Evolutionary conservation across 2,888 invertebrate genomes (phyloP).

Genomic region (Polia nebulosa): DNA sequence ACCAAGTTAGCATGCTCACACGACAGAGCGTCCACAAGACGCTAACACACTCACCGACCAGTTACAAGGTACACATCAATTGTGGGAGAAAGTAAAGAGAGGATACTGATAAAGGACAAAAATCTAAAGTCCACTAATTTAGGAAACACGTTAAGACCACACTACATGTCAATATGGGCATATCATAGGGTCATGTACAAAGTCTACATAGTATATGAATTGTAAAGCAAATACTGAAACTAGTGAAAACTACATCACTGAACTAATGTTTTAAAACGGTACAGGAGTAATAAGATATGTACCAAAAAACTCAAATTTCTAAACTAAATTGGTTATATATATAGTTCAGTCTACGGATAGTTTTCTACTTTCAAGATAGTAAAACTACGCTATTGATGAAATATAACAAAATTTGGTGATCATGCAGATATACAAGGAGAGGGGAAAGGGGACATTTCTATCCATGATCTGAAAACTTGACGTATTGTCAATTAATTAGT

Average conservation of each 20-base stretch:
- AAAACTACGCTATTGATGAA: constrained; percentile 67
- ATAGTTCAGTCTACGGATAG: constrained; percentile 56
- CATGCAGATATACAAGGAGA: constrained; percentile 65
- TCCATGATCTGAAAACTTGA: constrained; percentile 69
- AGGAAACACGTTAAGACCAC: constrained; percentile 29
- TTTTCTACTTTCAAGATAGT: constrained; percentile 57
- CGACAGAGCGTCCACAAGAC: neutral
- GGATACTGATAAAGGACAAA: constrained; percentile 15
- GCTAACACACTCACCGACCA: neutral
- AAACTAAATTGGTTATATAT: constrained; percentile 61
- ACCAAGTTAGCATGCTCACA: neutral
- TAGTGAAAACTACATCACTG: constrained; percentile 64
- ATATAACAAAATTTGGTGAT: constrained; percentile 65
- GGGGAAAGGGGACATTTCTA: constrained; percentile 59
- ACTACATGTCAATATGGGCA: constrained; percentile 34
- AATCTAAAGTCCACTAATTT: constrained; percentile 43
- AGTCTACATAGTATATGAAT: constrained; percentile 58
- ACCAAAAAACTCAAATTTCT: constrained; percentile 56
- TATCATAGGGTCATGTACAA: constrained; percentile 37
- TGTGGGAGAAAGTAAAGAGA: constrained; percentile 1
- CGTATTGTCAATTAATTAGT: constrained; percentile 62
- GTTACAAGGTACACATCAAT: constrained; percentile 20
- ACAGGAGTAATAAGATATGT: constrained; percentile 50
- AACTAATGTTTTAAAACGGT: constrained; percentile 54
- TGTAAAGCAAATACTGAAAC: constrained; percentile 58